Evolutionary conservation across 2,888 invertebrate species (phyloP), one percentile per base, ranked within the genome.

Genomic region (Caenorhabditis sp.): DNA sequence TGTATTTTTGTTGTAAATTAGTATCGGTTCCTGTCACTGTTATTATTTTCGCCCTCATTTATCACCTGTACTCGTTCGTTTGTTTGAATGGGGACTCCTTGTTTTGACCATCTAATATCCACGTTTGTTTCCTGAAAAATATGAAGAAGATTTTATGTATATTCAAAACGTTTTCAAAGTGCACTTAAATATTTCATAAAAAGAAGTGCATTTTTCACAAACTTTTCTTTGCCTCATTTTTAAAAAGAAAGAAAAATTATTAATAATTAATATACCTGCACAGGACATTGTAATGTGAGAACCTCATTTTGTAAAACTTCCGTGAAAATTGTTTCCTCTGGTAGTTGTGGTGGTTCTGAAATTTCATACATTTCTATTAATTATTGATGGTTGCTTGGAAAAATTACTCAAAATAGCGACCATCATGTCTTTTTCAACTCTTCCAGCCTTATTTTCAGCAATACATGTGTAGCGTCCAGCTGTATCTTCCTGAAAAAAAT

Each of bases 391-490:
- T 59, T 38, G 23, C 25, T 25, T 31, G 31, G 31, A 7, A 7
- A 31, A 31, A 31, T 86, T 86, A 92, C 92, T 91, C 69, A 91
- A 87, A 0, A 92, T 90, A 43, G 90, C 89, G 0, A 92, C 85
- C 52, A 89, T 87, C 70, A 91, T 91, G 56, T 89, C 89, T 76
- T 90, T 91, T 20, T 89, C 88, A 17, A 86, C 88, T 38, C 90
- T 89, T 0, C 92, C 91, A 80, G 90, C 90, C 50, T 89, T 85
- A 83, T 92, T 92, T 64, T 87, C 89, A 0, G 91, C 91, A 17
- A 89, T 81, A 81, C 92, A 92, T 1, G 89, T 90, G 83, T 91
- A 92, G 23, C 90, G 89, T 0, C 92, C 92, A 57, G 90, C 90
- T 84, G 53, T 68, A 12, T 73, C 78, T 31, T 83, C 77, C 85